Conservation (phyloP, 2,113 vertebrate species). For the Gymnobelideus leadbeateri region DNA sequence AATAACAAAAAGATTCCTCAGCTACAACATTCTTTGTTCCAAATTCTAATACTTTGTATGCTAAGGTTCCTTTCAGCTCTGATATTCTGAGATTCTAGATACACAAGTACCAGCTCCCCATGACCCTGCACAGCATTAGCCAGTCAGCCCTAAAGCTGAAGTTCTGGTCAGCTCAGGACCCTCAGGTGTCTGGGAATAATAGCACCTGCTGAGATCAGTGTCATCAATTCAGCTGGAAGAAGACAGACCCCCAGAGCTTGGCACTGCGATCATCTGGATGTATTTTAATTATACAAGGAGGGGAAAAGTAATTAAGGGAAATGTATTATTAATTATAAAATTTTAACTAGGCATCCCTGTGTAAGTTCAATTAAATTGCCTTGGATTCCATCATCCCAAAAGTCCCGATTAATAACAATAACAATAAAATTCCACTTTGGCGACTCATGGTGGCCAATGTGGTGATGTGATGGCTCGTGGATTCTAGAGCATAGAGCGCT, state of each 20-base stretch:
- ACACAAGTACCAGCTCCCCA: not conserved
- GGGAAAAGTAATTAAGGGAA: constrained; percentile 56
- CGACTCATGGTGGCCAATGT: not conserved
- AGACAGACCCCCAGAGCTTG: not conserved
- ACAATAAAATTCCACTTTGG: not conserved
- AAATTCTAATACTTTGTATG: not conserved
- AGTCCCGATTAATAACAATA: not conserved
- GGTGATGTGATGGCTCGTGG: no score
- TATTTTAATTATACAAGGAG: constrained; percentile 56
- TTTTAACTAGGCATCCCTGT: constrained; percentile 18
- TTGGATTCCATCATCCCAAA: not conserved
- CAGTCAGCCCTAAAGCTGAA: not conserved
- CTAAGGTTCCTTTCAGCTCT: not conserved
- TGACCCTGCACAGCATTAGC: not conserved
- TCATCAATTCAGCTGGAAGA: not conserved
- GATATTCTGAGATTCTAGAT: not conserved
- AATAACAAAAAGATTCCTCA: not conserved
- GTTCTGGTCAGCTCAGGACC: not conserved
- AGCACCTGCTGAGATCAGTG: not conserved
- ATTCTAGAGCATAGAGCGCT: not conserved
- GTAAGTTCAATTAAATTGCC: not conserved
- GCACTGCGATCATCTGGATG: not conserved
- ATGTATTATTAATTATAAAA: constrained; percentile 43
- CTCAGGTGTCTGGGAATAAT: not conserved
- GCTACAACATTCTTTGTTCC: not conserved